phyloP scores from a whole-genome alignment of 2,888 invertebrate genomes.

The Leptinotarsa haldemani region DNA sequence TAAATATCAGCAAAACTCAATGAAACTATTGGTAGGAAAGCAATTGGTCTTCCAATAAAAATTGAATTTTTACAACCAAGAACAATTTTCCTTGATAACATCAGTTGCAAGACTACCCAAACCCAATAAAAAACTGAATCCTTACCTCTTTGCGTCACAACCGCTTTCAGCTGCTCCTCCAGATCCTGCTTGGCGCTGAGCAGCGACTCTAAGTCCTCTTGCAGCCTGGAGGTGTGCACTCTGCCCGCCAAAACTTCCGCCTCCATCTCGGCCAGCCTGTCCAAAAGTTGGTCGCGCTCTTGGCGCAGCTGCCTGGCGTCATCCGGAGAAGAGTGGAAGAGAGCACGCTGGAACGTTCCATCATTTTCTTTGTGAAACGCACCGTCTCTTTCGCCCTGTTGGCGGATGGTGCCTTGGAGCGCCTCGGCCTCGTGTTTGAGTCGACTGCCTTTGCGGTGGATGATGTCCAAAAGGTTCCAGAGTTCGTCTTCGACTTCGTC shows the following conservation, averaged over 20 bases:
- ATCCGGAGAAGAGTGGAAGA: constrained; percentile 63
- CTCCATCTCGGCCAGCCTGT: constrained; percentile 79
- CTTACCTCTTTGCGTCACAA: constrained; percentile 68
- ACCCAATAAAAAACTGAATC: too few species aligned
- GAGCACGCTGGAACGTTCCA: constrained; percentile 59
- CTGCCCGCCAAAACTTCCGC: constrained; percentile 77
- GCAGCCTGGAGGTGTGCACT: constrained; percentile 74
- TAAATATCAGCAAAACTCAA: too few species aligned
- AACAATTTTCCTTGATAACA: too few species aligned
- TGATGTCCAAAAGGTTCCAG: constrained; percentile 87
- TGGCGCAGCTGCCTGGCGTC: constrained; percentile 74
- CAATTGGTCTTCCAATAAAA: too few species aligned
- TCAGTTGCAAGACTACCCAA: too few species aligned
- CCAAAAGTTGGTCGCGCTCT: constrained; percentile 81
- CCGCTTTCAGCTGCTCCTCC: constrained; percentile 71
- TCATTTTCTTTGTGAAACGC: constrained; percentile 45
- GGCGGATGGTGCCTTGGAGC: constrained; percentile 71
- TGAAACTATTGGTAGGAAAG: too few species aligned
- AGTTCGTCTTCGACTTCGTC: constrained; percentile 71
- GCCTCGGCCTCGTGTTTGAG: constrained; percentile 72
- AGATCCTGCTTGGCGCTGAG: constrained; percentile 70
- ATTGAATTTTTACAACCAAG: too few species aligned
- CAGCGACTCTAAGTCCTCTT: constrained; percentile 73
- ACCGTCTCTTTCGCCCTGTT: constrained; percentile 70
- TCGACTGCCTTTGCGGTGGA: constrained; percentile 80